Evolutionary conservation across 2,797 vertebrate species (phyloP).

Genomic region (Emydoidea blandingii): DNA sequence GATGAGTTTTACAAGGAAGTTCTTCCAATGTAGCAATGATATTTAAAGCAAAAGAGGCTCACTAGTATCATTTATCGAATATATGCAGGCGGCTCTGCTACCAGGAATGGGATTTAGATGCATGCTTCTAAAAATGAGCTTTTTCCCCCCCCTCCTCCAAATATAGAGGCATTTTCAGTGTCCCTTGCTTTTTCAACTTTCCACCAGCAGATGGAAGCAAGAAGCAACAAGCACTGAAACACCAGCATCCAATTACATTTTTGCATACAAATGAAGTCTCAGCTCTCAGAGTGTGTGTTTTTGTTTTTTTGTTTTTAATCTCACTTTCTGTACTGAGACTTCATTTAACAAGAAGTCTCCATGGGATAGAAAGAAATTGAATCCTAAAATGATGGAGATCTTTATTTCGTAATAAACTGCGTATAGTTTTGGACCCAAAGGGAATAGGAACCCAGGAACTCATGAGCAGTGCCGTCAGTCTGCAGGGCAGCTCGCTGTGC

Average conservation of each 20-base stretch:
- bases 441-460: neutral
- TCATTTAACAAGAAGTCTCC: conserved; percentile 34
- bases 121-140: neutral
- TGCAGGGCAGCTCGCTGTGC: neutral
- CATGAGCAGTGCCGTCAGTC: neutral
- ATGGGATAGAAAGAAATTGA: conserved; percentile 34
- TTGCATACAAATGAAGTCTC: neutral
- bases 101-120: neutral
- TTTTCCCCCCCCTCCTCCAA: neutral
- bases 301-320: conserved; percentile 1
- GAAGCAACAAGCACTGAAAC: conserved; percentile 55
- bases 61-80: neutral
- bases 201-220: conserved; percentile 82
- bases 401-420: conserved; percentile 26
- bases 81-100: neutral
- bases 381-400: conserved; percentile 39
- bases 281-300: neutral
- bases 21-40: neutral
- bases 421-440: conserved; percentile 34
- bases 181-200: conserved; percentile 47
- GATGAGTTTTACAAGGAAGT: neutral
- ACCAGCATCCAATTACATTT: neutral
- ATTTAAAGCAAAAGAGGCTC: conserved; percentile 5
- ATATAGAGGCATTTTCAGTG: neutral
- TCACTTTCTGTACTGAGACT: conserved; percentile 46